phyloP scores from a whole-genome alignment of 2,797 vertebrate genomes.

The Brotula barbata region DNA sequence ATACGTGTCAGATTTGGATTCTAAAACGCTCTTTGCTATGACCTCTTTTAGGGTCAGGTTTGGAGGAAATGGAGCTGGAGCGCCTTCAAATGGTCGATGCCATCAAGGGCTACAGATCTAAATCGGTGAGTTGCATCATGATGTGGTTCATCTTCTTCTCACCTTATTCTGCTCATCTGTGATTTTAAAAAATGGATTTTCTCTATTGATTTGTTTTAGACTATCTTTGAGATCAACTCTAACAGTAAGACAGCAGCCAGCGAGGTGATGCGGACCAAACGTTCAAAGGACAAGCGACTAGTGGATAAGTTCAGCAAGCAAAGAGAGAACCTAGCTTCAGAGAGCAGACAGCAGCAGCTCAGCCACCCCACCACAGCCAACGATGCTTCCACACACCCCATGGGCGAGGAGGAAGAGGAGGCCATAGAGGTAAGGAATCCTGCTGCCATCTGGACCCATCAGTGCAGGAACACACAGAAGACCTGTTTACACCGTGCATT shows the following conservation, averaged over 20 bases:
- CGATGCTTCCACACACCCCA: not conserved
- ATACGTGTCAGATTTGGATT: not conserved
- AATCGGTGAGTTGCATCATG: conserved; percentile 80
- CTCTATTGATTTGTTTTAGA: no score
- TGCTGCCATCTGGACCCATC: no score
- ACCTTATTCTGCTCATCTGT: no score
- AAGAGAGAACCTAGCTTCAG: conserved; percentile 70
- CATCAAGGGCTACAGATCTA: conserved; percentile 89
- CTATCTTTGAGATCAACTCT: conserved; percentile 96
- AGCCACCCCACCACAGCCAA: not conserved
- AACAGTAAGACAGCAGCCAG: conserved; percentile 83
- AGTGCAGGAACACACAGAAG: no score
- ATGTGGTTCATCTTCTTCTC: not conserved
- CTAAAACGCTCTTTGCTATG: not conserved
- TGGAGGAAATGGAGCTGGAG: conserved; percentile 86
- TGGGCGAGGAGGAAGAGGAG: conserved; percentile 50
- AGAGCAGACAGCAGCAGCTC: conserved; percentile 39
- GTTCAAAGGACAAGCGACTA: conserved; percentile 78
- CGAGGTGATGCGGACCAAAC: conserved; percentile 90
- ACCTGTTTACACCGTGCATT: no score
- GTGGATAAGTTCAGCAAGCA: conserved; percentile 84
- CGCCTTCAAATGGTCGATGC: conserved; percentile 88
- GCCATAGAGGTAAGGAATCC: conserved; percentile 62
- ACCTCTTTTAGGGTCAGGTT: conserved; percentile 76
- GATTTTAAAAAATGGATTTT: no score